Conservation (phyloP, 1,140 invertebrate species). For the Mercenaria mercenaria region DNA sequence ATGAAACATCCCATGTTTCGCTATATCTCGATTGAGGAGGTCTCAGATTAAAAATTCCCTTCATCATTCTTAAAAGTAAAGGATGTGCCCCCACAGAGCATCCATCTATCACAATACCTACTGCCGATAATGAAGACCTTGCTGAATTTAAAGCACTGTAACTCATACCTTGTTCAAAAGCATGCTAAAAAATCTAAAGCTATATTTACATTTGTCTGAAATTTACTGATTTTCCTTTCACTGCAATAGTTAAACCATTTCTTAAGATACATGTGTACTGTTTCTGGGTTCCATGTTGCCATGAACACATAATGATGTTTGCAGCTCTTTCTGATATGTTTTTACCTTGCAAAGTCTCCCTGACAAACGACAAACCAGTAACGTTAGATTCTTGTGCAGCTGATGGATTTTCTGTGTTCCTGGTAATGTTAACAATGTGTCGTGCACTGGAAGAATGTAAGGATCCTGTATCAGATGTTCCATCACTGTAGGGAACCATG, state of each 20-base stretch:
- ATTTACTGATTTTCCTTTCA: slow-evolving; percentile 31
- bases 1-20: slow-evolving; percentile 56
- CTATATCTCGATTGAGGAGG: slow-evolving; percentile 44
- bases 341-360: slow-evolving; percentile 25
- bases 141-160: slow-evolving; percentile 64
- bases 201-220: slow-evolving; percentile 6
- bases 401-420: slow-evolving; percentile 18
- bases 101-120: not conserved
- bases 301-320: slow-evolving; percentile 52
- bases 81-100: slow-evolving; percentile 31
- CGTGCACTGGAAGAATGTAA: not conserved
- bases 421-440: not conserved
- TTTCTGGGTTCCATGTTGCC: slow-evolving; percentile 52
- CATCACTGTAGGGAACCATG: slow-evolving; percentile 34
- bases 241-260: slow-evolving; percentile 53
- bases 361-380: slow-evolving; percentile 55
- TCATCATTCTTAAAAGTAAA: slow-evolving; percentile 53
- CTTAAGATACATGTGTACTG: slow-evolving; percentile 50
- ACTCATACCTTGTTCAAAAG: not conserved
- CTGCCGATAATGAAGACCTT: slow-evolving; percentile 42
- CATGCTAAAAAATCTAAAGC: slow-evolving; percentile 50
- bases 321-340: slow-evolving; percentile 53
- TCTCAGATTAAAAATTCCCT: slow-evolving; percentile 55
- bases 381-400: not conserved
- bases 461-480: not conserved